Percentiles rank a stretch among this genome's conserved stretches.
These are phyloP conservation scores for Drosophila grimshawi DNA, from an alignment of 1,140 invertebrate species.

Conservation along the genomic window DNA sequence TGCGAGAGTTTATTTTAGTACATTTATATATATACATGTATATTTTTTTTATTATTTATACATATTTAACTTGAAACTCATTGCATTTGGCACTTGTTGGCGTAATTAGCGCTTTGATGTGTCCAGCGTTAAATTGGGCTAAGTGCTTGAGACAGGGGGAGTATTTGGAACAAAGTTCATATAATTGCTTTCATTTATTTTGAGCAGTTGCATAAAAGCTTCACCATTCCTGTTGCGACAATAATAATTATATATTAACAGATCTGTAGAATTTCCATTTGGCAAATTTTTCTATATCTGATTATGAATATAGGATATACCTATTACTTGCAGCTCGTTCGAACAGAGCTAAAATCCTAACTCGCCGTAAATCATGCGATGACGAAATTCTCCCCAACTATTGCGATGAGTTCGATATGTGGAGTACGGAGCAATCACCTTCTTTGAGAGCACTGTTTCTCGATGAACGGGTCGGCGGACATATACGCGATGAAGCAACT, in stretches of 20 bases:
- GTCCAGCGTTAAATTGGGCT: slow-evolving; percentile 34
- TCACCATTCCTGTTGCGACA: too few relatives aligned
- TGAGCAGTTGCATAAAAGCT: not conserved
- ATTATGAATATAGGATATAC: too few relatives aligned
- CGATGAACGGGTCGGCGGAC: not conserved
- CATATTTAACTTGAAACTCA: slow-evolving; percentile 18
- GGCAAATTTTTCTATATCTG: too few relatives aligned
- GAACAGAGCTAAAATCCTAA: slow-evolving; percentile 9
- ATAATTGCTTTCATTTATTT: slow-evolving; percentile 49
- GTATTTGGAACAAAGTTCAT: slow-evolving; percentile 7
- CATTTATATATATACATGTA: not conserved
- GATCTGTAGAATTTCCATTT: too few relatives aligned
- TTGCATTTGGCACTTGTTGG: slow-evolving; percentile 31
- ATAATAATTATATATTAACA: too few relatives aligned
- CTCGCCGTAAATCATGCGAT: slow-evolving; percentile 56
- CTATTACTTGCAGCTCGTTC: not conserved
- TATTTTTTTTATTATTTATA: slow-evolving; percentile 21
- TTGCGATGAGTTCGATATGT: slow-evolving; percentile 51
- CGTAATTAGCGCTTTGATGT: slow-evolving; percentile 59
- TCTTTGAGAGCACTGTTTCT: slow-evolving; percentile 15
- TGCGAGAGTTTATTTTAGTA: slow-evolving; percentile 52
- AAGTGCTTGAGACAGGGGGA: slow-evolving; percentile 17
- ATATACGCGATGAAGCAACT: slow-evolving; percentile 25
- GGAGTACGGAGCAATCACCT: slow-evolving; percentile 58
- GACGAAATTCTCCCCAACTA: slow-evolving; percentile 65